Conservation (phyloP, 1,140 invertebrate genomes). For the Drosophila pseudoananassae region DNA sequence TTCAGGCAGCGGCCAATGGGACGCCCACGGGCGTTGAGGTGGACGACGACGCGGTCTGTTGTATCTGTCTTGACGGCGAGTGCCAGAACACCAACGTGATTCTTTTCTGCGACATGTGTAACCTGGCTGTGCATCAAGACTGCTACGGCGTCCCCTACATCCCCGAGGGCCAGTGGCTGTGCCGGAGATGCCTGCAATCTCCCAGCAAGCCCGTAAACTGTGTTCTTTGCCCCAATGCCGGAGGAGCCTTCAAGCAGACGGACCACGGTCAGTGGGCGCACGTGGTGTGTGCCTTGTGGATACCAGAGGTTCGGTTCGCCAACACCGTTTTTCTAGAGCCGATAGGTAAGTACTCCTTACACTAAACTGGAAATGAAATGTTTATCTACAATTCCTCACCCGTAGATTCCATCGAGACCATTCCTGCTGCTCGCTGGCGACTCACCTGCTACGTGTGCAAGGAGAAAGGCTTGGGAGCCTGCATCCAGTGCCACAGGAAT, state of each 20-base stretch:
- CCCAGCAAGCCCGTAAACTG: conserved; percentile 98
- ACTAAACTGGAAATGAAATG: not conserved
- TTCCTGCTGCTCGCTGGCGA: conserved; percentile 97
- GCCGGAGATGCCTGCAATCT: conserved; percentile 96
- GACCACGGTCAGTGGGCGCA: conserved; percentile 98
- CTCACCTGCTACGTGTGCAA: conserved; percentile 98
- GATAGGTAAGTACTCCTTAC: conserved; percentile 86
- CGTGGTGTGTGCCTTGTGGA: conserved; percentile 99
- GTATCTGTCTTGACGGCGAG: conserved; percentile 97
- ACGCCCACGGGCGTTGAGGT: conserved; percentile 91
- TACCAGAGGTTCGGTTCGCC: conserved; percentile 98
- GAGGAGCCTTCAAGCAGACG: conserved; percentile 99
- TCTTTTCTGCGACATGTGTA: conserved; percentile 99
- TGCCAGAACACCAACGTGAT: conserved; percentile 88
- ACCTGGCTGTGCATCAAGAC: conserved; percentile 99
- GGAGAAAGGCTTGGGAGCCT: conserved; percentile 96
- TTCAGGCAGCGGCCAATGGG: conserved; percentile 86
- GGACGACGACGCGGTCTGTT: conserved; percentile 99
- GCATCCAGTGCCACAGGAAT: conserved; percentile 98
- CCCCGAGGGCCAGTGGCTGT: conserved; percentile 99
- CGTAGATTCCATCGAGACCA: conserved; percentile 95
- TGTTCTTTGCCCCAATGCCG: conserved; percentile 98
- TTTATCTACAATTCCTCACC: not conserved
- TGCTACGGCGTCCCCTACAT: conserved; percentile 99
- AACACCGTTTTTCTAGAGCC: conserved; percentile 99